Evolutionary conservation across 2,888 invertebrate genomes (phyloP), one percentile per base, ranked within the genome.

Genomic region (Lasioglossum vierecki): DNA sequence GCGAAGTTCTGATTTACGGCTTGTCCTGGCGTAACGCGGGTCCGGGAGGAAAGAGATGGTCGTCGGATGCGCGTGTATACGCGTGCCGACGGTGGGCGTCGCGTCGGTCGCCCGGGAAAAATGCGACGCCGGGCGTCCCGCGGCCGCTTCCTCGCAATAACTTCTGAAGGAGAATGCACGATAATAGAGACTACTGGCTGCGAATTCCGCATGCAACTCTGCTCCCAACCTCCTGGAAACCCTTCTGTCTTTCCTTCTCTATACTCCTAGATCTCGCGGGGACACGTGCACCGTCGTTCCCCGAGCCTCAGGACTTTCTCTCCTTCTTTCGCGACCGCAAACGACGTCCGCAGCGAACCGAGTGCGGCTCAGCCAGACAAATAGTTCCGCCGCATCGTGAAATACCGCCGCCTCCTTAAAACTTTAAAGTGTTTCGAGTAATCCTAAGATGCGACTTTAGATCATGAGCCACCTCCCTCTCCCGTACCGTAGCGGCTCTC

Each of bases 101-200:
- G 72, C 74, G 86, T 84, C 85, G 80, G 73, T 82, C 57, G 84
- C n/a, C 84, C 79, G 78, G 87, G 89, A 92, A 92, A 92, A 92
- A 92, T 92, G 90, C 80, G 87, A 91, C 84, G 88, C 78, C 87
- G 63, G n/a, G 57, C 57, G 57, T 57, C 57, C 83, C 73, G 80
- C 80, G 76, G 75, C 78, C 88, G 90, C 76, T 88, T 90, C 88
- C 88, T 87, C 86, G 92, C 91, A 90, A 92, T 93, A 92, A 93
- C 91, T 92, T 92, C 79, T 90, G 88, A 91, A 91, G 88, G 90
- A 91, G 90, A 93, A 93, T 92, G 92, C 92, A 93, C 91, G 92
- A 92, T 92, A 93, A 93, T 93, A 92, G 92, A 92, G 90, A 93
- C 89, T 88, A 90, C 87, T 88, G 88, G 86, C 88, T 89, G 89